These are phyloP conservation scores for Carlito syrichta DNA, from an alignment of 2,113 vertebrate species.

Conservation along the genomic window DNA sequence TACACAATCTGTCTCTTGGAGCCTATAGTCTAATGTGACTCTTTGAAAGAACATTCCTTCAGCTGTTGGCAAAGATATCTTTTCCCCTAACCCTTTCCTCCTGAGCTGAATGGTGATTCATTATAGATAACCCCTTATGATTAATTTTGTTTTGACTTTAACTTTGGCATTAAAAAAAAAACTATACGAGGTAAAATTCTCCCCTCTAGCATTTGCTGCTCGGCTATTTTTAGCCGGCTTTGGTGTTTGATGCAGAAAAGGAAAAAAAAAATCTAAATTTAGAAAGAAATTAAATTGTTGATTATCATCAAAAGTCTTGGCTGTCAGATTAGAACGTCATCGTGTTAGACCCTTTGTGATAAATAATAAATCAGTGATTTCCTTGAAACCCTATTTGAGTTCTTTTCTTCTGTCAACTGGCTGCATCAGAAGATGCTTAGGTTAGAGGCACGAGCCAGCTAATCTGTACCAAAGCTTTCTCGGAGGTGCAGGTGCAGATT, in stretches of 20 bases:
- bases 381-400: constrained; percentile 60
- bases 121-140: constrained; percentile 83
- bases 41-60: constrained; percentile 76
- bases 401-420: constrained; percentile 32
- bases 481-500: fast-evolving
- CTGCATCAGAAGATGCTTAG: not conserved
- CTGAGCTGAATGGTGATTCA: constrained; percentile 79
- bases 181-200: constrained; percentile 63
- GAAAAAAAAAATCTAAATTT: constrained; percentile 74
- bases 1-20: constrained; percentile 76
- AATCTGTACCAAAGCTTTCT: not conserved
- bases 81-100: not conserved
- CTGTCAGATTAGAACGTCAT: constrained; percentile 69
- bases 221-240: constrained; percentile 78
- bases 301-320: constrained; percentile 77
- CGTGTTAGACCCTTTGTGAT: constrained; percentile 48
- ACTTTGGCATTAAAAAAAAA: constrained; percentile 67
- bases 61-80: constrained; percentile 50
- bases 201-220: constrained; percentile 52
- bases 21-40: constrained; percentile 69
- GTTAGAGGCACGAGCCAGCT: not conserved
- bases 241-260: constrained; percentile 46
- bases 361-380: constrained; percentile 77
- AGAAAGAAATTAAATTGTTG: constrained; percentile 71
- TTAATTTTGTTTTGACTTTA: constrained; percentile 86